These are phyloP conservation scores for Turdus rufiventris DNA, from an alignment of 2,113 vertebrate species.

Conservation along the genomic window DNA sequence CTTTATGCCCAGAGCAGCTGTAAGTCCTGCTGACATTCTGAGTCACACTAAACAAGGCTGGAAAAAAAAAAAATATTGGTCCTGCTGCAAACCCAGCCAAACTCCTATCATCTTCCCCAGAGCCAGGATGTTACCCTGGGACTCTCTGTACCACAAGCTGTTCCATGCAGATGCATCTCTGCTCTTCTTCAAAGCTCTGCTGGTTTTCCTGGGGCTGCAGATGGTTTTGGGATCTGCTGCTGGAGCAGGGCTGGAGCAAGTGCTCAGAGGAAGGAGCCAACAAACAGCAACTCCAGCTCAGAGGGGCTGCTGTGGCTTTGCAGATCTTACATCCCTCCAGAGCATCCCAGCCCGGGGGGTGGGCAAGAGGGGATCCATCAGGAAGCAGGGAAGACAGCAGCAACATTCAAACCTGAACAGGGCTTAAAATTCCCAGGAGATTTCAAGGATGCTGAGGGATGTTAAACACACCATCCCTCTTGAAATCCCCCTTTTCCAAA, in stretches of 20 bases:
- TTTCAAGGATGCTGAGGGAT: background rate
- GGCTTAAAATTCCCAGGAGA: background rate
- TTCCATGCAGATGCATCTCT: background rate
- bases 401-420: background rate
- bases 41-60: background rate
- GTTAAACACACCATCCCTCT: background rate
- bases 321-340: background rate
- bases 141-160: rapidly evolving
- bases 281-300: rapidly evolving
- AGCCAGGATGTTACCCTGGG: background rate
- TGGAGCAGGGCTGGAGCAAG: background rate
- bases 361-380: background rate
- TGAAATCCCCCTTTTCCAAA: background rate
- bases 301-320: background rate
- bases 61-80: background rate
- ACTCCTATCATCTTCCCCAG: background rate
- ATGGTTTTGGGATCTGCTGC: background rate
- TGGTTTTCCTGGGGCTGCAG: background rate
- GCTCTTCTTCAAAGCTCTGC: background rate
- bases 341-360: background rate
- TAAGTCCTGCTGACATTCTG: background rate
- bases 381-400: background rate
- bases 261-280: background rate
- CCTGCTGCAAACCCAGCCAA: background rate
- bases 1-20: background rate